These are phyloP conservation scores for Drosophila meridiana DNA, from an alignment of 2,888 invertebrate species.

Conservation along the genomic window DNA sequence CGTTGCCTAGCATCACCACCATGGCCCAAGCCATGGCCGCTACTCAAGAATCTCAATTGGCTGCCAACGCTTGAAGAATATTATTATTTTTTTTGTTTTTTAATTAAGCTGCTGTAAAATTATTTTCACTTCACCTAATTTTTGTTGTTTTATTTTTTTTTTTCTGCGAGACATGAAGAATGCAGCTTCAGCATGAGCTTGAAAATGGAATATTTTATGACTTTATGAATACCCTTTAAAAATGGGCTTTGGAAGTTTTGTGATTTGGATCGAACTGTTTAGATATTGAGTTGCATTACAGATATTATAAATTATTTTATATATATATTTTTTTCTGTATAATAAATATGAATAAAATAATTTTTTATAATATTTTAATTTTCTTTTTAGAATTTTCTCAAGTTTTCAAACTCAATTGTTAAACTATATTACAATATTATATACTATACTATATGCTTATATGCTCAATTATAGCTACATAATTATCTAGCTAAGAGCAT, in stretches of 20 bases:
- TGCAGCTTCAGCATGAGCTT: constrained; percentile 25
- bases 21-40: constrained; percentile 16
- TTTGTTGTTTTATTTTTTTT: constrained; percentile 22
- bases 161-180: constrained; percentile 51
- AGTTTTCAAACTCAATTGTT: neutral
- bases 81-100: constrained; percentile 45
- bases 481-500: constrained; percentile 8
- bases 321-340: neutral
- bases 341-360: neutral
- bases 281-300: neutral
- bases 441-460: neutral
- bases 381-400: neutral
- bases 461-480: neutral
- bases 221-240: constrained; percentile 11
- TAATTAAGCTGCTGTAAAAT: constrained; percentile 68
- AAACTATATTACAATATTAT: neutral
- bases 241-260: neutral
- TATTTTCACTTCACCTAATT: constrained; percentile 76
- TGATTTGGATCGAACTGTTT: neutral
- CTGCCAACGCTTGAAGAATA: constrained; percentile 14
- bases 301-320: no score
- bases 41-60: constrained; percentile 49
- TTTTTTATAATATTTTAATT: neutral
- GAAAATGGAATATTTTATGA: neutral
- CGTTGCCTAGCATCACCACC: constrained; percentile 36